Conservation (phyloP, 2,797 vertebrate species). For the Hydrophis major region DNA sequence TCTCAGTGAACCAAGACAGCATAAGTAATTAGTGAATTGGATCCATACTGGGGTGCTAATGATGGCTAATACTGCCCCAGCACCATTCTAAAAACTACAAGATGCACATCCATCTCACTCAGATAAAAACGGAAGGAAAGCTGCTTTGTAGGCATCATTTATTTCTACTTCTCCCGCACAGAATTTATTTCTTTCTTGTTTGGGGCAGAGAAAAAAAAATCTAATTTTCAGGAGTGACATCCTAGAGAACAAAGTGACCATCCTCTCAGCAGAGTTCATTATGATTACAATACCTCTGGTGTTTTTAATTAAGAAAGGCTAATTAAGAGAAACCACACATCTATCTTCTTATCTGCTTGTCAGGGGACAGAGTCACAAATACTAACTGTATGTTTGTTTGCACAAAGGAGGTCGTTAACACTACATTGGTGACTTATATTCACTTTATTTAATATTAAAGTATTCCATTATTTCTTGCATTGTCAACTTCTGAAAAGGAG, state of each 20-base stretch:
- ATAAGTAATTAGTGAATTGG: constrained; percentile 94
- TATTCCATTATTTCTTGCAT: rapidly evolving
- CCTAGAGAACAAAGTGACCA: constrained; percentile 82
- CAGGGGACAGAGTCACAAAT: constrained; percentile 63
- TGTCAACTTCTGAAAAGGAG: constrained; percentile 30
- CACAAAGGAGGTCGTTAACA: constrained; percentile 39
- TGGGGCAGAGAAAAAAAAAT: constrained; percentile 58
- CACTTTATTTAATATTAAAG: constrained; percentile 28
- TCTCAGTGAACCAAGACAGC: constrained; percentile 93
- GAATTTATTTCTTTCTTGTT: constrained; percentile 61
- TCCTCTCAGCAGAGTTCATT: constrained; percentile 92
- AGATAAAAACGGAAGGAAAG: constrained; percentile 74
- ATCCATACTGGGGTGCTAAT: constrained; percentile 93
- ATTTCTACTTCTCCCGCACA: constrained; percentile 66
- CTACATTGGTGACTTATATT: constrained; percentile 26
- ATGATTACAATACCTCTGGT: constrained; percentile 87
- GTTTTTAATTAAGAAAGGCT: constrained; percentile 96
- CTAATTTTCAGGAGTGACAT: constrained; percentile 84
- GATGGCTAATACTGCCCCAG: constrained; percentile 88
- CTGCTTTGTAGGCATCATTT: constrained; percentile 65
- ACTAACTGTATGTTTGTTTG: constrained; percentile 62
- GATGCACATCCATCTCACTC: constrained; percentile 76
- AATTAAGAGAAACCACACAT: constrained; percentile 88
- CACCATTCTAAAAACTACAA: constrained; percentile 75
- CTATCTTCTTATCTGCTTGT: constrained; percentile 80